Percentiles rank a stretch among this genome's conserved stretches.
phyloP scores from a whole-genome alignment of 2,797 vertebrate species.

The Danio choprae region DNA sequence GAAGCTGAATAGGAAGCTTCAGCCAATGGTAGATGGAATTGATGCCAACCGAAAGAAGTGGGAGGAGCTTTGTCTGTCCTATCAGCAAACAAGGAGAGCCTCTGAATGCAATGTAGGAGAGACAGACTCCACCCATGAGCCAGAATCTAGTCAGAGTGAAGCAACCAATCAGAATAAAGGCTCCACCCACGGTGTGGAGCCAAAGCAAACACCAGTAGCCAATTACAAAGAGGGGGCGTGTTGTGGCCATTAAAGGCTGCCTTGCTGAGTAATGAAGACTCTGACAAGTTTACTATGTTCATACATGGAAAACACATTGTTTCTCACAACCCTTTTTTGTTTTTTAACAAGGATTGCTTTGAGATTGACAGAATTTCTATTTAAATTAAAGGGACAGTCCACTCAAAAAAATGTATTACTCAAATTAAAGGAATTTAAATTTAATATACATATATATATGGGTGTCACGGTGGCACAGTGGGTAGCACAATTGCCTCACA shows the following conservation, averaged over 20 bases:
- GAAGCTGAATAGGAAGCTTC: constrained; percentile 80
- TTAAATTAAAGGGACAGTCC: neutral
- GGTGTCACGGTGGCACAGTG: too few species aligned
- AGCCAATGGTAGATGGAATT: constrained; percentile 81
- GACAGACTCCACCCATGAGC: constrained; percentile 19
- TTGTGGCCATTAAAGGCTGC: neutral
- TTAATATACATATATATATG: too few species aligned
- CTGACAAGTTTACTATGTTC: constrained; percentile 6
- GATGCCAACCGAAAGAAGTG: constrained; percentile 79
- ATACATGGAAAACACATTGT: constrained; percentile 8
- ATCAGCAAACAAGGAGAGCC: constrained; percentile 66
- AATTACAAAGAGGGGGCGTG: constrained; percentile 32
- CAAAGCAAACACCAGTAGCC: constrained; percentile 37
- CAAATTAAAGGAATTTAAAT: neutral
- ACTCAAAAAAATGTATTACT: neutral
- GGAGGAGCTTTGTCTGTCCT: constrained; percentile 77
- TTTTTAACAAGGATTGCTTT: constrained; percentile 17
- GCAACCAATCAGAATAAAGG: constrained; percentile 46
- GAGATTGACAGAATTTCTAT: constrained; percentile 16
- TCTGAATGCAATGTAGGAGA: constrained; percentile 60
- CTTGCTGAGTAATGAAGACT: constrained; percentile 24
- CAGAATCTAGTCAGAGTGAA: constrained; percentile 44
- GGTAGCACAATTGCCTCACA: too few species aligned
- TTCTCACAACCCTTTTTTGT: neutral
- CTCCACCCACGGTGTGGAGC: constrained; percentile 44